A percentile compares a stretch with the other conserved stretches of the same genome.
Evolutionary conservation across 1,140 invertebrate genomes (phyloP).

Genomic region (Tetranychus urticae): DNA sequence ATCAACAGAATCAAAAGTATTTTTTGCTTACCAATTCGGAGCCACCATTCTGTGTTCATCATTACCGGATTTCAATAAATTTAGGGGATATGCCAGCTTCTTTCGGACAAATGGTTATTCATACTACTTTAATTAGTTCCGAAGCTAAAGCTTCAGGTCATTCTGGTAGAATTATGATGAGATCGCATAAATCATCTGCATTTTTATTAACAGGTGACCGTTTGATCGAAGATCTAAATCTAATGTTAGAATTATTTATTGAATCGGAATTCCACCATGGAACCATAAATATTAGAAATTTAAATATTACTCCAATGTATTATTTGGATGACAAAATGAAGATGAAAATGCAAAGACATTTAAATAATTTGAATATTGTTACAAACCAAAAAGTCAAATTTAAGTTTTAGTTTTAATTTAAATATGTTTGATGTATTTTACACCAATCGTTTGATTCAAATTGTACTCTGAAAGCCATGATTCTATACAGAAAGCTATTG

Average conservation of each 20-base stretch:
- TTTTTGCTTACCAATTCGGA: not conserved
- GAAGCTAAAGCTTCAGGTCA: no score
- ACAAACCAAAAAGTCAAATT: not conserved
- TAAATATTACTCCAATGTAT: not conserved
- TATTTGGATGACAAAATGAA: not conserved
- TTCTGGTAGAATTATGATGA: no score
- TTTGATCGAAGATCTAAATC: no score
- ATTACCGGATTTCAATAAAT: not conserved
- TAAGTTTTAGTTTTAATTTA: not conserved
- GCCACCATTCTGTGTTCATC: not conserved
- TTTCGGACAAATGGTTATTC: not conserved
- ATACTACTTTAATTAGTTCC: no score
- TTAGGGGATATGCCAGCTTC: not conserved
- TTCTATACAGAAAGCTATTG: no score
- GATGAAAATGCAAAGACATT: not conserved
- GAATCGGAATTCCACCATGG: not conserved
- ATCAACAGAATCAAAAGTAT: not conserved
- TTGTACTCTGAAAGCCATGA: constrained; percentile 75
- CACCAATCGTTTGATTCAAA: not conserved
- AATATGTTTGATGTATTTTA: not conserved
- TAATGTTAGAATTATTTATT: not conserved
- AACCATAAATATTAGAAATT: not conserved
- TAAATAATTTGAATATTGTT: not conserved
- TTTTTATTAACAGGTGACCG: no score
- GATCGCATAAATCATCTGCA: no score